Percentiles rank a stretch among this genome's conserved stretches.
phyloP scores from a whole-genome alignment of 2,888 invertebrate species.

The Cataglyphis altisquamis region DNA sequence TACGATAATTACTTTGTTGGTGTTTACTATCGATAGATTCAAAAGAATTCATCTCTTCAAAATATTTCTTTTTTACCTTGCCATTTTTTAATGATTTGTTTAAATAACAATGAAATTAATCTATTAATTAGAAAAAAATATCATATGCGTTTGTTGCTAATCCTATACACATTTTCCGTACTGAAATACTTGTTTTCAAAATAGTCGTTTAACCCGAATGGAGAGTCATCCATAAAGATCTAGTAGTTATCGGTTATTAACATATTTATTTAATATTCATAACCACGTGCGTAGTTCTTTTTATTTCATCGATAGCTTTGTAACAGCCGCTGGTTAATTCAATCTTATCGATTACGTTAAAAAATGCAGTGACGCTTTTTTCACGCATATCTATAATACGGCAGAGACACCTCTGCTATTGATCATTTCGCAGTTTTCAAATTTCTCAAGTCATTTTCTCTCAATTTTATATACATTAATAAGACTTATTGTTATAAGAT shows the following conservation, averaged over 20 bases:
- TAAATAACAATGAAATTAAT: neutral
- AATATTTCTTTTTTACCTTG: too few relatives aligned
- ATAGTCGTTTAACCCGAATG: constrained; percentile 26
- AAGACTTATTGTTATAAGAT: neutral
- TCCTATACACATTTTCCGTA: neutral
- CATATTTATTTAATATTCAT: constrained; percentile 53
- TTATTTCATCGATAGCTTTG: constrained; percentile 47
- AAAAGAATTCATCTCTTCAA: neutral
- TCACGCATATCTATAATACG: neutral
- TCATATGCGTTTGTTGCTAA: neutral
- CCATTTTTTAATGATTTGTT: neutral
- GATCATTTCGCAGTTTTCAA: neutral
- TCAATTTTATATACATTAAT: neutral
- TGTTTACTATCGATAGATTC: neutral
- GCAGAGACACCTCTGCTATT: neutral
- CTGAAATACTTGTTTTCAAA: neutral
- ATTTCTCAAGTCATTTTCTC: neutral
- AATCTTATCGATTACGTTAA: constrained; percentile 45
- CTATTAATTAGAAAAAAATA: neutral
- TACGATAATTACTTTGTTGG: neutral
- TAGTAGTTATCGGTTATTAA: constrained; percentile 36
- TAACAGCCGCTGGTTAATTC: constrained; percentile 36
- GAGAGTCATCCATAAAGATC: constrained; percentile 22
- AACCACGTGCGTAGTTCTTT: constrained; percentile 36
- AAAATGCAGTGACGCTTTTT: constrained; percentile 15